These are phyloP conservation scores for Carapus acus DNA, from an alignment of 2,797 vertebrate genomes.

Conservation along the genomic window DNA sequence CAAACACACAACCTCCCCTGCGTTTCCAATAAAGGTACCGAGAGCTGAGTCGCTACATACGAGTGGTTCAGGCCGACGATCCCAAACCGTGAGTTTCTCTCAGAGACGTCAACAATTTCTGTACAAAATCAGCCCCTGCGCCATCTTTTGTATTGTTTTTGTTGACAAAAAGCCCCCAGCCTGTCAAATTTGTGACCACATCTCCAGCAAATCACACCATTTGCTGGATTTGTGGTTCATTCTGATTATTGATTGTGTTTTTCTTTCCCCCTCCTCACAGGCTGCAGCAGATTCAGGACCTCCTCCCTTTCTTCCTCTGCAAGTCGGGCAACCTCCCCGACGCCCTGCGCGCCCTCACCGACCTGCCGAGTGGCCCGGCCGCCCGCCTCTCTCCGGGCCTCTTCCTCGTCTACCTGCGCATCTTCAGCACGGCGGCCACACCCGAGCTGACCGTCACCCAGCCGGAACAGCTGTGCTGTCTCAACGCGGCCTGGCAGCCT, in stretches of 20 bases:
- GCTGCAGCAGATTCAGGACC: slow-evolving; percentile 40
- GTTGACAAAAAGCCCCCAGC: too few species aligned
- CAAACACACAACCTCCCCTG: too few species aligned
- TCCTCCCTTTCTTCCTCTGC: slow-evolving; percentile 59
- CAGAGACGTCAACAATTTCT: too few species aligned
- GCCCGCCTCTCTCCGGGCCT: slow-evolving; percentile 46
- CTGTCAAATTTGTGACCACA: too few species aligned
- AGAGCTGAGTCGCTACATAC: slow-evolving; percentile 63
- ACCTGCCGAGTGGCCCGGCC: slow-evolving; percentile 10
- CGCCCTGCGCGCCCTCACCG: slow-evolving; percentile 40
- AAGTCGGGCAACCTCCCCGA: slow-evolving; percentile 47
- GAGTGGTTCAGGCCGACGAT: slow-evolving; percentile 46
- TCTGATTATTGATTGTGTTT: too few species aligned
- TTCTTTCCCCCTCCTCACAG: slow-evolving; percentile 16
- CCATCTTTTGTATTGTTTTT: too few species aligned
- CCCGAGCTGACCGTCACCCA: slow-evolving; percentile 29
- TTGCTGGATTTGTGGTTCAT: too few species aligned
- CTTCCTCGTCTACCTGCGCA: slow-evolving; percentile 58
- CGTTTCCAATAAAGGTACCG: slow-evolving; percentile 52
- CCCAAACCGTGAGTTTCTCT: slow-evolving; percentile 42
- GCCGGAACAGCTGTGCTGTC: slow-evolving; percentile 7
- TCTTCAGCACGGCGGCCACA: slow-evolving; percentile 58
- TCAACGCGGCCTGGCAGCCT: slow-evolving; percentile 45
- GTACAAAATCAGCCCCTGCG: too few species aligned
- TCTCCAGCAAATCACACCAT: too few species aligned